Percentiles rank a stretch among this genome's conserved stretches.
Conservation (phyloP, 2,797 vertebrate genomes). For the Adelosebastes latens region DNA sequence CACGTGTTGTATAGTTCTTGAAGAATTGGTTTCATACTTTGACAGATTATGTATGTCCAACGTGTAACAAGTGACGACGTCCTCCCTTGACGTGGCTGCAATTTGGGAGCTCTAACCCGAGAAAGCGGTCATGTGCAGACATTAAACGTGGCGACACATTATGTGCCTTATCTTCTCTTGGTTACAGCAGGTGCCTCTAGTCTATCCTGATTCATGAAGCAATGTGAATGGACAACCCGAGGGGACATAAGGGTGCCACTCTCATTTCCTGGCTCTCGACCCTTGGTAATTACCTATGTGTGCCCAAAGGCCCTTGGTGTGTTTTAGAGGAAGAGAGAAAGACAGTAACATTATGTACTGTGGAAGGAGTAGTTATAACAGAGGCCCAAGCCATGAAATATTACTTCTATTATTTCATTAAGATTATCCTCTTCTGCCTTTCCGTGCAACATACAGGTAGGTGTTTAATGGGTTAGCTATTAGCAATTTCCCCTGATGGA, state of each 20-base stretch:
- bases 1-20: neutral
- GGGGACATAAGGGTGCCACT: slow-evolving; percentile 50
- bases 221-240: slow-evolving; percentile 56
- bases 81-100: neutral
- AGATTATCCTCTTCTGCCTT: neutral
- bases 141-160: slow-evolving; percentile 7
- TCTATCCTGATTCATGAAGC: slow-evolving; percentile 65
- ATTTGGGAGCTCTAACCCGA: neutral
- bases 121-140: neutral
- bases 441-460: neutral
- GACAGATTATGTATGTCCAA: neutral
- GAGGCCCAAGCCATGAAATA: slow-evolving; percentile 27
- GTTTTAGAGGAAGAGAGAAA: slow-evolving; percentile 30
- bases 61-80: neutral
- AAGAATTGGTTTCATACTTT: neutral
- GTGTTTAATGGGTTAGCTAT: neutral
- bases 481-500: neutral
- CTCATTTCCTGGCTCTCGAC: slow-evolving; percentile 73
- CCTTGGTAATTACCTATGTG: slow-evolving; percentile 66
- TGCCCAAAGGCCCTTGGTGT: slow-evolving; percentile 47
- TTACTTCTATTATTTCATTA: slow-evolving; percentile 10
- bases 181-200: slow-evolving; percentile 35
- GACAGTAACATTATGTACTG: neutral
- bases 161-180: slow-evolving; percentile 19
- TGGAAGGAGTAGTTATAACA: slow-evolving; percentile 8